A percentile compares a stretch with the other conserved stretches of the same genome.
phyloP scores from a whole-genome alignment of 2,113 vertebrate species.

The Calidris pugnax region DNA sequence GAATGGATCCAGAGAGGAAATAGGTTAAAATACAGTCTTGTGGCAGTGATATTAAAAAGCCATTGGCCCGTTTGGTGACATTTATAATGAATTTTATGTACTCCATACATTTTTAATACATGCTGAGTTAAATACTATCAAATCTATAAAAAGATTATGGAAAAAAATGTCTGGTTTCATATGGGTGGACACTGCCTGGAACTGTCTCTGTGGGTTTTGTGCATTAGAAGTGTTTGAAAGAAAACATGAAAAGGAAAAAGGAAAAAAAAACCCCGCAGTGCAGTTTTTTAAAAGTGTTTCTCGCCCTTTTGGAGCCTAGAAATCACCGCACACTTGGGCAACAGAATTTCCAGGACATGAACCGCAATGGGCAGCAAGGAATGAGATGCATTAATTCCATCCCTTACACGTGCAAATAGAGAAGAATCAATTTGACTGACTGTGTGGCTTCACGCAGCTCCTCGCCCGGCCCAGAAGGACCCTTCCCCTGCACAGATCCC shows the following conservation, averaged over 20 bases:
- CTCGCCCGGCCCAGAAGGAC: neutral
- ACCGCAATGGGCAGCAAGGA: neutral
- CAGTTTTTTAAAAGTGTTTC: neutral
- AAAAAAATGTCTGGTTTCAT: conserved; percentile 50
- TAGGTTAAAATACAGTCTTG: conserved; percentile 59
- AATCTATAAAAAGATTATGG: conserved; percentile 62
- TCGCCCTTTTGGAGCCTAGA: neutral
- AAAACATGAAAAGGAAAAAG: conserved; percentile 29
- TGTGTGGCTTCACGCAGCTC: neutral
- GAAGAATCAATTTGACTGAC: neutral
- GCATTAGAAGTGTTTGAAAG: conserved; percentile 35
- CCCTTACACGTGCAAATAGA: neutral
- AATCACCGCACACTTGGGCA: neutral
- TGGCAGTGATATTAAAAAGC: conserved; percentile 55
- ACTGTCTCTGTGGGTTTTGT: conserved; percentile 28
- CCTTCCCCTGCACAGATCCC: neutral
- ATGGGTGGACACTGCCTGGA: conserved; percentile 28
- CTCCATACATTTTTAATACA: conserved; percentile 53
- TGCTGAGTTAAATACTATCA: conserved; percentile 53
- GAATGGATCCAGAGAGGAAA: conserved; percentile 61
- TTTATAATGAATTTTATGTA: conserved; percentile 52
- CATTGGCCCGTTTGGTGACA: conserved; percentile 41
- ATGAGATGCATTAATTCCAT: neutral
- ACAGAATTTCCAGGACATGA: neutral
- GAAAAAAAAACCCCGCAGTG: neutral